Evolutionary conservation across 1,140 invertebrate genomes (phyloP).

Genomic region (Sweltsa coloradensis): DNA sequence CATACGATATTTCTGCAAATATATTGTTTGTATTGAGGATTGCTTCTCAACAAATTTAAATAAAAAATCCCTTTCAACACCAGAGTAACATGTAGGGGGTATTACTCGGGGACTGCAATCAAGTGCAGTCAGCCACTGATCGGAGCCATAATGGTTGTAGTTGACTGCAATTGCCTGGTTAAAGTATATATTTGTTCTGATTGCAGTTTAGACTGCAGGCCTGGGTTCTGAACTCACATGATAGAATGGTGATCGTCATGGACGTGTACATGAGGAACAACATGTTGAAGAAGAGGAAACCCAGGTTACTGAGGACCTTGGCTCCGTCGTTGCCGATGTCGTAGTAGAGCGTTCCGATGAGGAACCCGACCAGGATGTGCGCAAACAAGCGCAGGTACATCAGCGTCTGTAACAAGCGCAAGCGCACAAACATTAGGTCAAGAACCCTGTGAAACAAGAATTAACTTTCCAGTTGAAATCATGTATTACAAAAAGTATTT

Average conservation of each 20-base stretch:
- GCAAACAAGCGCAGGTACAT: slow-evolving; percentile 89
- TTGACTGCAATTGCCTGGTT: no score
- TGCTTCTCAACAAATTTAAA: no score
- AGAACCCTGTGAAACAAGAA: no score
- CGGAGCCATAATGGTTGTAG: no score
- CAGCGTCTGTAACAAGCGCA: slow-evolving; percentile 58
- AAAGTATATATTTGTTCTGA: neutral
- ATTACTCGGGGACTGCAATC: no score
- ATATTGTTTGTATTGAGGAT: no score
- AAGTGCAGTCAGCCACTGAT: no score
- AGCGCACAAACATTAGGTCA: slow-evolving; percentile 11
- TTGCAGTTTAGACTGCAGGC: neutral
- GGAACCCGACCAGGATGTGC: slow-evolving; percentile 78
- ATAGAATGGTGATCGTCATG: slow-evolving; percentile 95
- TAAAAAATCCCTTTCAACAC: no score
- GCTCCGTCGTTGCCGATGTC: slow-evolving; percentile 87
- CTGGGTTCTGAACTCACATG: slow-evolving; percentile 80
- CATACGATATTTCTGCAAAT: no score
- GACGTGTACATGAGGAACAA: slow-evolving; percentile 97
- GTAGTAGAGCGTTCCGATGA: slow-evolving; percentile 87
- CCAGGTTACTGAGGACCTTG: slow-evolving; percentile 91
- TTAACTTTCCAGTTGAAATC: no score
- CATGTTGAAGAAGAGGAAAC: slow-evolving; percentile 96
- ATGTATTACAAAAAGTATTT: no score
- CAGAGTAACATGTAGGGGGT: no score